Base-by-base conservation (phyloP, 2,113 vertebrate species). In the Amazona vittata region DNA sequence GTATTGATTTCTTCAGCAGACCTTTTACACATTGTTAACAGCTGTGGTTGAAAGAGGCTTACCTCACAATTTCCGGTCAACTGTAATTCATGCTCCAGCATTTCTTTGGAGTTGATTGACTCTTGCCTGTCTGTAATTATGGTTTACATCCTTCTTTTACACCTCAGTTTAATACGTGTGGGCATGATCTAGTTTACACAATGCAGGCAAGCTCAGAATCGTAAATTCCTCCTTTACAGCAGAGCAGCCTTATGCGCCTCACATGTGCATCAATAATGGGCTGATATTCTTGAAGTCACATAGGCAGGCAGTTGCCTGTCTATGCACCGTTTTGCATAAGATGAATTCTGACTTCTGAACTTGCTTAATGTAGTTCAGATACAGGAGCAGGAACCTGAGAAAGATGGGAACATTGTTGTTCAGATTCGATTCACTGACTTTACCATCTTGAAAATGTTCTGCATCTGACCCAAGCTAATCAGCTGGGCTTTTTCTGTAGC, bases 1-100 rank as follows among this genome's bases (percentile, higher is more conserved):
- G 21, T 57, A 89, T 94, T 89, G 94, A 95, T 96, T 96, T 93
- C 53, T 91, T 92, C 79, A 93, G 83, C 63, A 92, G 60, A 68
- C 82, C n/a, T 87, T 76, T 93, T 64, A 81, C 44, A 85, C 29
- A 0, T 55, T 50, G 71, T 77, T 96, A 96, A 93, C 81, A 65
- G 57, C 37, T 96, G 65, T 20, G 90, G 60, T 71, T 64, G 65
- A 80, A 69, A 84, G 79, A 91, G 65, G 69, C 35, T 96, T 95
- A 83, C 78, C 81, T 97, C 89, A 50, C 85, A 68, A 39, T 89
- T 92, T 93, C 86, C 95, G 65, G 39, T 68, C 73, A 95, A 5
- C 77, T 90, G 46, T 79, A 90, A 90, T 91, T 86, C 44, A 31
- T 46, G 46, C 33, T 60, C 33, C 22, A 59, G 37, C 17, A 39